Evolutionary conservation across 2,113 vertebrate species (phyloP).

Genomic region (Pyrgilauda ruficollis): DNA sequence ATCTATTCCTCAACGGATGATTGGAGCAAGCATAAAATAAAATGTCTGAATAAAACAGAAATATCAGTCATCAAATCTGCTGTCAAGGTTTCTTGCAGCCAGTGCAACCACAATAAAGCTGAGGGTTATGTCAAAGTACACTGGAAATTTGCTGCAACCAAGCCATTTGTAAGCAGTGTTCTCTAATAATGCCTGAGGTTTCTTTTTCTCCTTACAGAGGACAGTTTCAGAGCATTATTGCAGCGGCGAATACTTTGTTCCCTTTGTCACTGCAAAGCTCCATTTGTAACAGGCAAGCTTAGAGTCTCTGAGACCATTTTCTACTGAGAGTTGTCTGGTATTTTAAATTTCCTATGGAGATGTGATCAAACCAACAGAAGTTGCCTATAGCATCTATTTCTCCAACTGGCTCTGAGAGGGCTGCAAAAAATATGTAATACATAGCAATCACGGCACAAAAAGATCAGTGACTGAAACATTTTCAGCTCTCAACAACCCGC

Average conservation of each 20-base stretch:
- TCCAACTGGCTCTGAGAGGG: background rate
- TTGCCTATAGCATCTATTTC: background rate
- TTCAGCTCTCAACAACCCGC: background rate
- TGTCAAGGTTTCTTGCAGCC: background rate
- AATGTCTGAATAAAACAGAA: constrained; percentile 33
- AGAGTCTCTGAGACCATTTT: background rate
- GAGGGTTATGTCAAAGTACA: background rate
- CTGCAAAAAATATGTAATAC: background rate
- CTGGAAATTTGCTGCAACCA: background rate
- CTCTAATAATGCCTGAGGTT: background rate
- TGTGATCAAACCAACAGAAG: background rate
- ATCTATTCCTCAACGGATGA: constrained; percentile 13
- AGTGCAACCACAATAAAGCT: background rate
- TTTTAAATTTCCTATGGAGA: background rate
- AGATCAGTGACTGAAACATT: background rate
- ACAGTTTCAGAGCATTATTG: background rate
- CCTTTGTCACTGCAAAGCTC: background rate
- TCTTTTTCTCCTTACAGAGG: background rate
- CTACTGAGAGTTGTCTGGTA: background rate
- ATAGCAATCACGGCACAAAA: background rate
- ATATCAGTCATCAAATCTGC: constrained; percentile 20
- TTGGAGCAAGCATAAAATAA: constrained; percentile 16
- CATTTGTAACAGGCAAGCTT: background rate
- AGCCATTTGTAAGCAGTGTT: background rate
- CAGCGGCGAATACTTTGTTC: background rate